phyloP scores from a whole-genome alignment of 2,797 vertebrate species.

The Sus cebifrons region DNA sequence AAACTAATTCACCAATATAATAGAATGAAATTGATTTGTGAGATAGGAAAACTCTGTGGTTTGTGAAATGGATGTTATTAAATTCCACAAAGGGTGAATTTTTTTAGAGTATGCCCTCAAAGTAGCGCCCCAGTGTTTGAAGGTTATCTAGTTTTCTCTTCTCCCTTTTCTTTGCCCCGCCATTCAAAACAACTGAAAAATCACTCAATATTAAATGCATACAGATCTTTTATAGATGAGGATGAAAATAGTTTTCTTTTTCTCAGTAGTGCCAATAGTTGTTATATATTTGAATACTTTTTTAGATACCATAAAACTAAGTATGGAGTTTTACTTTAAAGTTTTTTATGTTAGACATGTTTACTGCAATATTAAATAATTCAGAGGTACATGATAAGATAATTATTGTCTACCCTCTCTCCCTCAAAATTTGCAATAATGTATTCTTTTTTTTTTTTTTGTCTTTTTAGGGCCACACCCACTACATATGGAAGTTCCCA shows the following conservation, averaged over 20 bases:
- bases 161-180: not conserved
- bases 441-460: not conserved
- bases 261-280: not conserved
- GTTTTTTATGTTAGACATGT: not conserved
- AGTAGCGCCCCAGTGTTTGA: constrained; percentile 73
- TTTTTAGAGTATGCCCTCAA: constrained; percentile 70
- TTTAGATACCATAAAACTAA: not conserved
- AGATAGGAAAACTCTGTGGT: constrained; percentile 80
- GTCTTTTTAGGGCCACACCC: too few relatives aligned
- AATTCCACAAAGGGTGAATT: constrained; percentile 81
- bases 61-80: constrained; percentile 86
- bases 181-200: constrained; percentile 51
- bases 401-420: not conserved
- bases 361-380: not conserved
- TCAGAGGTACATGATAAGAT: not conserved
- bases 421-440: not conserved
- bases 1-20: constrained; percentile 75
- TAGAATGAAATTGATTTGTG: constrained; percentile 84
- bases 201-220: not conserved
- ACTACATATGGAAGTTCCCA: too few relatives aligned
- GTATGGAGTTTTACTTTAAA: not conserved
- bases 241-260: not conserved
- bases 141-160: constrained; percentile 77
- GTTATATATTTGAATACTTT: constrained; percentile 15
- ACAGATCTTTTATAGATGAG: constrained; percentile 13